phyloP scores from a whole-genome alignment of 2,888 invertebrate genomes.

The Ophion obscuratus region DNA sequence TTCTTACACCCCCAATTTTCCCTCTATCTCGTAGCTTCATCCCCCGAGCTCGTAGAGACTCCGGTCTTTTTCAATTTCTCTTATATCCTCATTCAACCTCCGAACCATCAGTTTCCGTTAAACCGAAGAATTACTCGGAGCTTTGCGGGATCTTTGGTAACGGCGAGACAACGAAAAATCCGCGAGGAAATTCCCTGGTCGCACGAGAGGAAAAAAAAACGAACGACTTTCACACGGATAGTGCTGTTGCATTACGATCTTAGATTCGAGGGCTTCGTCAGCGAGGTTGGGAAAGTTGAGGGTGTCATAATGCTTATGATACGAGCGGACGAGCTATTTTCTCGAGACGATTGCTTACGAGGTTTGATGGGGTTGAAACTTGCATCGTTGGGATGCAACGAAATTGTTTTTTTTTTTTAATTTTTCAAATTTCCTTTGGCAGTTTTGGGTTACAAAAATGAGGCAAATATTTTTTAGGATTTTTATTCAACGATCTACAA shows the following conservation, averaged over 20 bases:
- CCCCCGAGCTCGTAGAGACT: constrained; percentile 37
- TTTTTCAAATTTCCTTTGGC: too few species aligned
- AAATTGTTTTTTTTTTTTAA: too few species aligned
- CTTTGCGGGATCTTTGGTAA: constrained; percentile 37
- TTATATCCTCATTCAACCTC: constrained; percentile 42
- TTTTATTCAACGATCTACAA: too few species aligned
- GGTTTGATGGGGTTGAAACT: too few species aligned
- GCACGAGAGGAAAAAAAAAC: neutral
- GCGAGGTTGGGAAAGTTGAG: neutral
- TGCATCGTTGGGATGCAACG: too few species aligned
- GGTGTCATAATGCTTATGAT: too few species aligned
- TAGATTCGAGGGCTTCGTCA: neutral
- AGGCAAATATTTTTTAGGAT: too few species aligned
- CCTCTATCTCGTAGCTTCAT: constrained; percentile 48
- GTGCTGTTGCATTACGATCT: neutral
- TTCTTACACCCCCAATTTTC: constrained; percentile 34
- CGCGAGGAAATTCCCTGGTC: neutral
- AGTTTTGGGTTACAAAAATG: too few species aligned
- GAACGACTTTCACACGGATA: neutral
- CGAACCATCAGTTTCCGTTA: constrained; percentile 64
- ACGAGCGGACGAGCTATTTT: too few species aligned
- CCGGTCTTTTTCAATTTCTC: constrained; percentile 65
- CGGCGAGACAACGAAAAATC: constrained; percentile 3
- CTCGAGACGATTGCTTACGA: too few species aligned
- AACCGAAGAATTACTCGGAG: constrained; percentile 54